A percentile compares a stretch with the other conserved stretches of the same genome.
These are phyloP conservation scores for Araneus ventricosus DNA, from an alignment of 1,140 invertebrate species.

Conservation along the genomic window DNA sequence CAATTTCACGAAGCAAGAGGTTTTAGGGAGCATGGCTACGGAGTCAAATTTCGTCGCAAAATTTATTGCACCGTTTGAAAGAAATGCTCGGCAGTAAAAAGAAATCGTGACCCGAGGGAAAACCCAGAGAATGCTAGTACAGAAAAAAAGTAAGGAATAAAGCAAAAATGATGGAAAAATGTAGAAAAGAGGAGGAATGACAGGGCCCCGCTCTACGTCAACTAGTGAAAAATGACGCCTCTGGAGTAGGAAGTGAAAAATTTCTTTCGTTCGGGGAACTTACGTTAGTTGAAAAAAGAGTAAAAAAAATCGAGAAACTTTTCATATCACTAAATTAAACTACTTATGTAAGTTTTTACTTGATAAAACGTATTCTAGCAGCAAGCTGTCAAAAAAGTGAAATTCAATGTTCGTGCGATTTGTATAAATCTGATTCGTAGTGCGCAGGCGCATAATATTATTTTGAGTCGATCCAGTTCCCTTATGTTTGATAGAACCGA, in stretches of 20 bases:
- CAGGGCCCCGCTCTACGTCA: constrained; percentile 55
- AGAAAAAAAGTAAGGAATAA: constrained; percentile 50
- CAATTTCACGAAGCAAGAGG: constrained; percentile 68
- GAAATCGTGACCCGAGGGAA: constrained; percentile 74
- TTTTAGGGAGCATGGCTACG: constrained; percentile 67
- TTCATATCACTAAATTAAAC: constrained; percentile 35
- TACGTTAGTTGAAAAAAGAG: constrained; percentile 14
- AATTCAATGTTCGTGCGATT: neutral
- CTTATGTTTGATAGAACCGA: too few species aligned
- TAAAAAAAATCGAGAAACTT: neutral
- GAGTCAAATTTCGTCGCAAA: constrained; percentile 75
- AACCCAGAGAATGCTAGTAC: constrained; percentile 48
- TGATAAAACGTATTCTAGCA: neutral
- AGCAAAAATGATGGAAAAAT: constrained; percentile 70
- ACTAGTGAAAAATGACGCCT: constrained; percentile 71
- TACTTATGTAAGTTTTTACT: constrained; percentile 18
- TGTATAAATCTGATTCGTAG: neutral
- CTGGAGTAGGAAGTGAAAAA: constrained; percentile 56
- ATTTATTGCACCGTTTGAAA: constrained; percentile 74
- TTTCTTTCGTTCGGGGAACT: constrained; percentile 48
- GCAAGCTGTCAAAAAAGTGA: neutral
- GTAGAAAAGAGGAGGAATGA: constrained; percentile 61
- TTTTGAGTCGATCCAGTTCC: neutral
- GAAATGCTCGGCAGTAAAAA: constrained; percentile 75
- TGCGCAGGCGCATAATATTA: neutral